Conservation (phyloP, 2,113 vertebrate species). For the Passer montanus region DNA sequence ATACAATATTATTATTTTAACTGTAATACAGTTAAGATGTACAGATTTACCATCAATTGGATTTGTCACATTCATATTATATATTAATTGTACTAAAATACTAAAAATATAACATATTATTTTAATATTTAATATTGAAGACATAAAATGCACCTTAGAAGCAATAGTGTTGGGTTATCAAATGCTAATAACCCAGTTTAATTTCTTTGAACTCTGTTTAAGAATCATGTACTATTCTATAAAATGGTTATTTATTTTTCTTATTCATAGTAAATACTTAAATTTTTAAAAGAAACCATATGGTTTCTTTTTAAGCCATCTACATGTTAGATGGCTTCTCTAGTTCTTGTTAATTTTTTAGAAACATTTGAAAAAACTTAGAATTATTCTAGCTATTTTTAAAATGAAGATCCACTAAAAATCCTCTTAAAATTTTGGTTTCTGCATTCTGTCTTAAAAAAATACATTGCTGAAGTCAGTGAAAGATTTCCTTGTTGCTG, state of each 20-base stretch:
- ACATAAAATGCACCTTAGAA: not conserved
- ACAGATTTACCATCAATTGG: not conserved
- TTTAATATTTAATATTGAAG: not conserved
- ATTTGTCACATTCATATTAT: not conserved
- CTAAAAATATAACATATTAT: not conserved
- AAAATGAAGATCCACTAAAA: not conserved
- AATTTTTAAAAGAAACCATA: not conserved
- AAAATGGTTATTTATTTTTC: not conserved
- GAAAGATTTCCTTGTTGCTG: not conserved
- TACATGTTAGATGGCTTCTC: not conserved
- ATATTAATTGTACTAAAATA: not conserved
- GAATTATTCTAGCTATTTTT: not conserved
- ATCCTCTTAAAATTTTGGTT: not conserved
- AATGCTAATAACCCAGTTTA: not conserved
- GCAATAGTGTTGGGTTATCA: fast-evolving
- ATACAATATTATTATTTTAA: not conserved
- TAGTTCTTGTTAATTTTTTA: not conserved
- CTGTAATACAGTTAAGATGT: not conserved
- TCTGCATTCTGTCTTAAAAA: not conserved
- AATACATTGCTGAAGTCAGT: not conserved
- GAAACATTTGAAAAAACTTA: not conserved
- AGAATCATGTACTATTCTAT: not conserved
- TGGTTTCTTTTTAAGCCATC: too few species aligned
- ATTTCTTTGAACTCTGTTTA: not conserved
- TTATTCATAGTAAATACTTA: not conserved